Base-by-base conservation (phyloP, 2,888 invertebrate genomes). In the Ellobium chinense region DNA sequence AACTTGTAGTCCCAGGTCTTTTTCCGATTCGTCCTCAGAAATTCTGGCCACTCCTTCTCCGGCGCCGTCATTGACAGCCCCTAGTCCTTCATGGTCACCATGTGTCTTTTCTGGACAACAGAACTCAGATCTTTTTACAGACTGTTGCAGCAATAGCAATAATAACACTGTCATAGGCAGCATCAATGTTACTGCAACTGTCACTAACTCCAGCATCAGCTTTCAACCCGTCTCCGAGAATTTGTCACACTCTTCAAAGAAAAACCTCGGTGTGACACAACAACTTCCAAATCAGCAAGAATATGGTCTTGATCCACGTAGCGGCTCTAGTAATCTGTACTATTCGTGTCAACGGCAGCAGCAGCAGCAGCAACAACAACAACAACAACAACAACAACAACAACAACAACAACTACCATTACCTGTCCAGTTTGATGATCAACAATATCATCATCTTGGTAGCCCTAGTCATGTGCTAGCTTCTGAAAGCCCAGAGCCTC, bases 21-120 rank as follows among this genome's bases (percentile, higher is more conserved):
- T 84, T 65, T 88, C 87, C 0, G 87, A 87, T 66, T 85, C 85
- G 0, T 88, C 89, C 2, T 87, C 88, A 31, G 84, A 84, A 5
- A 69, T 31, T 46, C 75, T 73, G 75, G 65, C 70, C 46, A 46
- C 79, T 34, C 63, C 81, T 12, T 83, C 83, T 27, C 77, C 82
- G 0, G 46, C 65, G 12, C 58, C 78, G n/a, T 77, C 76, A 14
- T 56, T 46, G 4, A n/a, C 39, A 62, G 56, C 69, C 24, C 37
- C 54, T 12, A 68, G 68, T 39, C 39, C 68, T 75, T 18, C 70
- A 68, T 34, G n/a, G 54, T 14, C 29, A 39, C 24, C 46, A 36
- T 9, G 37, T 9, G 2, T 54, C 39, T n/a, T 60, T 46, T 37
- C 24, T 54, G 24, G 14, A 31, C 46, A 36, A 24, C 31, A 7